These are phyloP conservation scores for Lamproptera curius DNA, from an alignment of 2,888 invertebrate species.

Conservation along the genomic window DNA sequence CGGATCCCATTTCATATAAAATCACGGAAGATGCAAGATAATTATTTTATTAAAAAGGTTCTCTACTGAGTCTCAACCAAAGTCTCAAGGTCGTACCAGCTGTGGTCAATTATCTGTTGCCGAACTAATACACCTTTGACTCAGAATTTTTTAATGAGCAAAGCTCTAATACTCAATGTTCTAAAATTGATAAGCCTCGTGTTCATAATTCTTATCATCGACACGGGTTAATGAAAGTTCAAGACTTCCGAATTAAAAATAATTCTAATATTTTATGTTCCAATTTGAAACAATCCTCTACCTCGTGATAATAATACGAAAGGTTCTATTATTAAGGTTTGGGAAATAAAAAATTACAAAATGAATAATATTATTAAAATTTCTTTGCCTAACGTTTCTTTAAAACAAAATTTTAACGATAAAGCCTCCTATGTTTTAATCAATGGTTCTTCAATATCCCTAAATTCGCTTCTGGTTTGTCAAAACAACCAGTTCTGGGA, in stretches of 20 bases:
- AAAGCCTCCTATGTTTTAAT: background rate
- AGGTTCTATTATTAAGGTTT: too few species aligned
- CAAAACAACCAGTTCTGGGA: too few species aligned
- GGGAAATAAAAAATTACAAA: background rate
- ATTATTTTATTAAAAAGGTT: background rate
- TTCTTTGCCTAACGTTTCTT: background rate
- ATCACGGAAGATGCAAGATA: too few species aligned
- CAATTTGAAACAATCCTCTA: too few species aligned
- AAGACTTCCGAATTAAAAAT: too few species aligned
- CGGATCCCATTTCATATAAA: too few species aligned
- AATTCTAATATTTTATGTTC: too few species aligned
- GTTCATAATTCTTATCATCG: background rate
- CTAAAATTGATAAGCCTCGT: too few species aligned
- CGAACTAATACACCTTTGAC: background rate
- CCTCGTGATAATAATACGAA: too few species aligned
- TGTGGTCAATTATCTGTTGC: background rate
- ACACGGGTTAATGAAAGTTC: too few species aligned
- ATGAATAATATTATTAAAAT: background rate
- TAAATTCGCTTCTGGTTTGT: background rate
- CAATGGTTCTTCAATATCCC: too few species aligned
- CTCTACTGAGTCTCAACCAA: background rate
- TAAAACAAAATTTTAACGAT: background rate
- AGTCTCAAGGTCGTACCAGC: too few species aligned
- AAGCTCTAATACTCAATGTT: background rate
- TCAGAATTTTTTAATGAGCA: background rate